Conservation (phyloP, 1,140 invertebrate genomes). For the Penaeus japonicus region DNA sequence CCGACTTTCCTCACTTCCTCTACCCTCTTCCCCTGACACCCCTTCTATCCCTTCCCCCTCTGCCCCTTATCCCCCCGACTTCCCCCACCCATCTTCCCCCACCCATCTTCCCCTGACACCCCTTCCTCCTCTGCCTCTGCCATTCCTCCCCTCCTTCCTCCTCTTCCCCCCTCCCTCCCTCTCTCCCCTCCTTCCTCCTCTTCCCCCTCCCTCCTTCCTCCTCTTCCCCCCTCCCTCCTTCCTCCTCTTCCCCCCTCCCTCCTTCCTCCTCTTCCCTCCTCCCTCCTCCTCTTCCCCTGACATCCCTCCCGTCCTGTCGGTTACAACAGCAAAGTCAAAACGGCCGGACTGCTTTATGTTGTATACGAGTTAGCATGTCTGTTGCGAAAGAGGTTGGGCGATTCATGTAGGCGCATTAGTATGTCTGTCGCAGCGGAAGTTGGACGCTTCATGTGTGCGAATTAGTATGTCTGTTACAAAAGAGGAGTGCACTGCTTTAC, state of each 20-base stretch:
- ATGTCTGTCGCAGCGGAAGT: too few species aligned
- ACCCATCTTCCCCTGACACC: background rate
- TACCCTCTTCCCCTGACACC: background rate
- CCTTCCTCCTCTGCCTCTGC: background rate
- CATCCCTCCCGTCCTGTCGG: background rate
- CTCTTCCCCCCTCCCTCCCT: background rate
- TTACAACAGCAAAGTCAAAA: too few species aligned
- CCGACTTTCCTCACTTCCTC: background rate
- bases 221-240: too few species aligned
- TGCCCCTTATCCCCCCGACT: background rate
- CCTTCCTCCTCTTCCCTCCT: background rate
- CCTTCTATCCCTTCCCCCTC: background rate
- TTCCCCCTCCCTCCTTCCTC: background rate
- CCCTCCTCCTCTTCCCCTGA: background rate
- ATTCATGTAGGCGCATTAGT: too few species aligned
- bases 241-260: background rate
- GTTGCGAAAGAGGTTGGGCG: too few species aligned
- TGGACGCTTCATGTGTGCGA: too few species aligned
- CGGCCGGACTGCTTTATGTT: too few species aligned
- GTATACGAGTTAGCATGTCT: too few species aligned
- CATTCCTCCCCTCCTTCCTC: background rate
- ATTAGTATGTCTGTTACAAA: too few species aligned
- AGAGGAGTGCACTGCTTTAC: too few species aligned
- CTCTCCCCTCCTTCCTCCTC: background rate
- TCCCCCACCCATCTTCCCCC: background rate